phyloP scores from a whole-genome alignment of 1,140 invertebrate genomes.

The Cyclina sinensis region DNA sequence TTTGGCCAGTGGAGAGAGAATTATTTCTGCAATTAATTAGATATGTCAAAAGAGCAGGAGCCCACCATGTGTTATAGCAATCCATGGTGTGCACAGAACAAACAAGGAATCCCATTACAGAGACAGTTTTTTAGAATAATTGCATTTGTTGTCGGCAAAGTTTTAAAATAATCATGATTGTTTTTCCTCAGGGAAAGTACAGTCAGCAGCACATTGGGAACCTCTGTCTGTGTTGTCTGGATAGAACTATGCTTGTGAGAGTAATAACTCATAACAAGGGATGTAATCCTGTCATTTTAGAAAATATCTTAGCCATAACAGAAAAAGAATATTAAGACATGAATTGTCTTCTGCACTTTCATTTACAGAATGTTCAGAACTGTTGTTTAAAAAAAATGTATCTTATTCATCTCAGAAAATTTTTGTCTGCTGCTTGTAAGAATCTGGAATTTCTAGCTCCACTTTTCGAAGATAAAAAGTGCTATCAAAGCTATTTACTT shows the following conservation, averaged over 20 bases:
- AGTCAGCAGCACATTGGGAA: slow-evolving; percentile 14
- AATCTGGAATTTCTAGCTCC: too few relatives aligned
- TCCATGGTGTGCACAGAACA: not conserved
- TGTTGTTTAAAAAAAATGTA: too few relatives aligned
- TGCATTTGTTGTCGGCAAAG: slow-evolving; percentile 12
- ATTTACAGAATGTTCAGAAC: too few relatives aligned
- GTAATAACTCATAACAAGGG: not conserved
- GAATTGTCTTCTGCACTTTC: too few relatives aligned
- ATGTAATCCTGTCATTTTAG: not conserved
- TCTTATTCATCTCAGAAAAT: too few relatives aligned
- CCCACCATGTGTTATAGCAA: slow-evolving; percentile 5
- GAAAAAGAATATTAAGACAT: too few relatives aligned
- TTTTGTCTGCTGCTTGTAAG: too few relatives aligned
- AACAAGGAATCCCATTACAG: slow-evolving; percentile 6
- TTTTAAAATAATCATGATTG: slow-evolving; percentile 21
- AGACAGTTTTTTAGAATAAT: not conserved
- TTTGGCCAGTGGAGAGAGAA: slow-evolving; percentile 14
- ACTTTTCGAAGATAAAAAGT: too few relatives aligned
- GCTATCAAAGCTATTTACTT: too few relatives aligned
- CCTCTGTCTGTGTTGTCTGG: not conserved
- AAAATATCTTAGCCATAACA: not conserved
- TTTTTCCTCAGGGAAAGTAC: slow-evolving; percentile 19
- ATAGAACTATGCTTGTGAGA: not conserved
- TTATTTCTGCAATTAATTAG: slow-evolving; percentile 60
- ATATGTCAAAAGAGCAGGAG: slow-evolving; percentile 47